Conservation (phyloP, 2,797 vertebrate genomes). For the Acomys russatus region DNA sequence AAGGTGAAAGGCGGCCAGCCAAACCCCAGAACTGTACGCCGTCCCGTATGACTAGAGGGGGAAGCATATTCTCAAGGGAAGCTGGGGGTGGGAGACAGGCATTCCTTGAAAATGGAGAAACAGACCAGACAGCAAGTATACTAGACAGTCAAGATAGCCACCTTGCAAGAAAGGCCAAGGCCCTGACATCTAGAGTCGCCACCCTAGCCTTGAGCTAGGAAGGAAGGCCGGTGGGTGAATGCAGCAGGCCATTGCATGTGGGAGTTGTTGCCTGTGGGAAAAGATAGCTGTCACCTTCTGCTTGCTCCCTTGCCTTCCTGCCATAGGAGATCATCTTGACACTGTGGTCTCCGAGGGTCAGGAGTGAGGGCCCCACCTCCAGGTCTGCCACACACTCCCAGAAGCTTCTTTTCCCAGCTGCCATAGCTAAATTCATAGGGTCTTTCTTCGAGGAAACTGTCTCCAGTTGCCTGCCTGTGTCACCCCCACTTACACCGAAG, state of each 20-base stretch:
- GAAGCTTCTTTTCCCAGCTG: background rate
- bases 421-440: background rate
- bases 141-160: background rate
- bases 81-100: no score
- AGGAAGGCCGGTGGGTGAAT: no score
- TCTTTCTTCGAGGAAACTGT: background rate
- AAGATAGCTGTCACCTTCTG: background rate
- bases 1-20: background rate
- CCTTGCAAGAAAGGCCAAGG: background rate
- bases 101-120: background rate
- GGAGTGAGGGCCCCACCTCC: no score
- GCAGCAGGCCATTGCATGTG: no score
- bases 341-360: background rate
- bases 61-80: background rate
- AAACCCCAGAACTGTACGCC: background rate
- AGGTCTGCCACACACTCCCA: accelerated
- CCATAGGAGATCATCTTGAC: background rate
- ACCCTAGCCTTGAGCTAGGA: background rate
- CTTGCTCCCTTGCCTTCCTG: background rate
- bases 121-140: background rate
- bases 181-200: background rate
- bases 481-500: accelerated
- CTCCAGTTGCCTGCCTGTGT: background rate
- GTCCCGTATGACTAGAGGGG: background rate
- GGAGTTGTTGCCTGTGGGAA: background rate